Evolutionary conservation across 2,888 invertebrate species (phyloP).

Genomic region (Caenorhabditis macrosperma): DNA sequence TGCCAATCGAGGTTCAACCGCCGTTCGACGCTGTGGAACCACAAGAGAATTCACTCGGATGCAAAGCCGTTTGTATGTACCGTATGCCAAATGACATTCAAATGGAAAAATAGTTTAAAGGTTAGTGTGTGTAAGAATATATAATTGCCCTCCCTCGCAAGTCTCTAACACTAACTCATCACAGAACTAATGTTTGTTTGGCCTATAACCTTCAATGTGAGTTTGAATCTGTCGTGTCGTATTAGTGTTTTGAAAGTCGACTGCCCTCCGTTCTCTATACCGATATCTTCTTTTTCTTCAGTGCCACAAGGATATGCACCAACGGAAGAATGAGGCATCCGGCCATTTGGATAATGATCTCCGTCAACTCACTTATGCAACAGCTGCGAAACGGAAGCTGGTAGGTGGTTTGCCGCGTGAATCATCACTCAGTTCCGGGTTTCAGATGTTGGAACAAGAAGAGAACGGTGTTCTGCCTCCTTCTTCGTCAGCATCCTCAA

Average conservation of each 20-base stretch:
- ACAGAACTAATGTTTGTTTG: slow-evolving; percentile 26
- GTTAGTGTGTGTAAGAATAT: slow-evolving; percentile 52
- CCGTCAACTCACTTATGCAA: slow-evolving; percentile 77
- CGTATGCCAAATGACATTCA: slow-evolving; percentile 80
- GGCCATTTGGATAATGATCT: slow-evolving; percentile 73
- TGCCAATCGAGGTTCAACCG: slow-evolving; percentile 80
- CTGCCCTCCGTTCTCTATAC: background rate
- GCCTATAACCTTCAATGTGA: slow-evolving; percentile 29
- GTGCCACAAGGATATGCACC: slow-evolving; percentile 79
- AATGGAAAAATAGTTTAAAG: slow-evolving; percentile 80
- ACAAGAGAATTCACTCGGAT: slow-evolving; percentile 80
- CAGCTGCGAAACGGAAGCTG: slow-evolving; percentile 77
- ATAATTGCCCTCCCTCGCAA: background rate
- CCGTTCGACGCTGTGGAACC: slow-evolving; percentile 80
- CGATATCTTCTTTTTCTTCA: slow-evolving; percentile 35
- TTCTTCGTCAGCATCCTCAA: slow-evolving; percentile 47
- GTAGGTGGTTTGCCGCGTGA: slow-evolving; percentile 55
- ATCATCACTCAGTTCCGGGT: too few relatives aligned
- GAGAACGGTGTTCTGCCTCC: slow-evolving; percentile 57
- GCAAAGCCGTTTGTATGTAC: slow-evolving; percentile 79
- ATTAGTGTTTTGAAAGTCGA: background rate
- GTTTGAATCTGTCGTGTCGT: slow-evolving; percentile 45
- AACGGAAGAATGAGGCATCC: slow-evolving; percentile 78
- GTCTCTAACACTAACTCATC: slow-evolving; percentile 23
- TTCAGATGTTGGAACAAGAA: slow-evolving; percentile 51